Percentiles rank a stretch among this genome's conserved stretches.
These are phyloP conservation scores for Sakesphorus luctuosus DNA, from an alignment of 2,113 vertebrate species.

Conservation along the genomic window DNA sequence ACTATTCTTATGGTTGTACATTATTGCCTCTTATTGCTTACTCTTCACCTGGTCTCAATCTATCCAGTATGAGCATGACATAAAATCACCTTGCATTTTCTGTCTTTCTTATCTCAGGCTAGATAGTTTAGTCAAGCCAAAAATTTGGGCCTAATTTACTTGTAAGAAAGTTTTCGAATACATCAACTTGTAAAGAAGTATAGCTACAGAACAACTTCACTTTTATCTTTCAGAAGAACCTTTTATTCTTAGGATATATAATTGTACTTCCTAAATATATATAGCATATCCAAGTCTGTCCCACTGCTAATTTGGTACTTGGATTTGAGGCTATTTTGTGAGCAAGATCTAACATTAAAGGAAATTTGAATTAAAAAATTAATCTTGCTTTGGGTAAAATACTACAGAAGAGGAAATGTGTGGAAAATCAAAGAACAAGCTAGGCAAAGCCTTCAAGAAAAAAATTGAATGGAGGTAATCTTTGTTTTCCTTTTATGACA, in stretches of 20 bases:
- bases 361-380: slow-evolving; percentile 31
- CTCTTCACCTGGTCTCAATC: background rate
- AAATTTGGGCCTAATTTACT: background rate
- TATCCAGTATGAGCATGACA: background rate
- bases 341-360: slow-evolving; percentile 33
- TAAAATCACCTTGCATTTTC: background rate
- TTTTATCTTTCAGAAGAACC: background rate
- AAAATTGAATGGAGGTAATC: background rate
- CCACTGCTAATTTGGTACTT: background rate
- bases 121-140: background rate
- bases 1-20: background rate
- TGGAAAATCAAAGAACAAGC: slow-evolving; percentile 12
- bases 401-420: background rate
- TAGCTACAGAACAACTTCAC: background rate
- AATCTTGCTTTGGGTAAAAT: slow-evolving; percentile 19
- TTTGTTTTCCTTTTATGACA: background rate
- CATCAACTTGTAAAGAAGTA: background rate
- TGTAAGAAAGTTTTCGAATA: background rate
- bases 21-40: background rate
- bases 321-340: background rate
- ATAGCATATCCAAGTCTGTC: background rate
- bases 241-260: background rate
- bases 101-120: background rate
- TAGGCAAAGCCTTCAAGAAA: background rate
- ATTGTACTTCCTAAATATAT: background rate